These are phyloP conservation scores for Haliclona indistincta DNA, from an alignment of 37 sponge, comb jelly and placozoan genomes.

Conservation along the genomic window DNA sequence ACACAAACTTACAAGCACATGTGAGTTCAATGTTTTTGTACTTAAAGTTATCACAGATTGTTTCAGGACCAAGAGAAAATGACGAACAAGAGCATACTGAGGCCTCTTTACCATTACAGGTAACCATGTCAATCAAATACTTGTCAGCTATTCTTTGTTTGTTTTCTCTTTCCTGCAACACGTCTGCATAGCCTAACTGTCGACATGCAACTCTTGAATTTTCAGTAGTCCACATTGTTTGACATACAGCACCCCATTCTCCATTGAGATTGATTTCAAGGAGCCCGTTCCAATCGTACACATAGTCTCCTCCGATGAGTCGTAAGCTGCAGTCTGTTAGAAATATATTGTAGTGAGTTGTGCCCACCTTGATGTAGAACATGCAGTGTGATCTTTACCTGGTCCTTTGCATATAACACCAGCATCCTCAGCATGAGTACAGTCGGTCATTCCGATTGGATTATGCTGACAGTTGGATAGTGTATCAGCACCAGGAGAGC, in stretches of 20 bases:
- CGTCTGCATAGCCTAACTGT: slow-evolving; percentile 23
- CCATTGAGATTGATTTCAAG: slow-evolving; percentile 2
- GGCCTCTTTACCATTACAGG: slow-evolving; percentile 5
- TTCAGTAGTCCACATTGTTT: neutral
- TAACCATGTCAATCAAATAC: neutral
- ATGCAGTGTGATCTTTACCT: neutral
- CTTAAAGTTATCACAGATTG: neutral
- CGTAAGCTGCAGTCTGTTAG: neutral
- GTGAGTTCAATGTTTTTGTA: neutral
- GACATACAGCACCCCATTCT: slow-evolving; percentile 32
- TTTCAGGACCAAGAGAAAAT: neutral
- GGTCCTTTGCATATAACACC: slow-evolving; percentile 11
- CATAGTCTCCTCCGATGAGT: neutral
- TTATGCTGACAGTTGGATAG: neutral
- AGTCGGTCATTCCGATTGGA: neutral
- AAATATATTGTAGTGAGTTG: neutral
- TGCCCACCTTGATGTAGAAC: neutral
- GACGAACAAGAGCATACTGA: neutral
- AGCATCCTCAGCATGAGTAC: slow-evolving; percentile 42
- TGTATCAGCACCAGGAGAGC: neutral
- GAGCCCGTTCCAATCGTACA: neutral
- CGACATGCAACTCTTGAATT: slow-evolving; percentile 11
- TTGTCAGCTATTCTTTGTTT: neutral
- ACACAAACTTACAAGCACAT: slow-evolving; percentile 2
- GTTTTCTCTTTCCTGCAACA: neutral